A percentile compares a stretch with the other conserved stretches of the same genome.
These are phyloP conservation scores for Aelia acuminata DNA, from an alignment of 2,888 invertebrate genomes.

Conservation along the genomic window DNA sequence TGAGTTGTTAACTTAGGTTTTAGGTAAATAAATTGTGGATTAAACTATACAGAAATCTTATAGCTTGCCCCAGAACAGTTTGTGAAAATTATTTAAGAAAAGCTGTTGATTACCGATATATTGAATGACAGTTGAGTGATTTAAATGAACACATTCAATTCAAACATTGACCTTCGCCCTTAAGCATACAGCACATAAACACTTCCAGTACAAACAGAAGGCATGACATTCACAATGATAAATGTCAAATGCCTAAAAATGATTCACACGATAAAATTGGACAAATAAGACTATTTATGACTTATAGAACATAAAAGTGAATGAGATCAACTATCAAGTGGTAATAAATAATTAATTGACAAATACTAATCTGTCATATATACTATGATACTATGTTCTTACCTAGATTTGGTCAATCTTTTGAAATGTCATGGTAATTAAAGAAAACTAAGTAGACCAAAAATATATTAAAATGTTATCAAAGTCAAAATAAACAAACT, in stretches of 20 bases:
- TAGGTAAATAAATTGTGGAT: background rate
- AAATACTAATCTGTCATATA: background rate
- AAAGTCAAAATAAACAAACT: conserved; percentile 7
- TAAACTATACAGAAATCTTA: background rate
- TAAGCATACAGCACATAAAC: background rate
- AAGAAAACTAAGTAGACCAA: background rate
- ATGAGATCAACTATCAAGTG: background rate
- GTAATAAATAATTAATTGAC: background rate
- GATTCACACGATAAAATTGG: background rate
- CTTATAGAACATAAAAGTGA: background rate
- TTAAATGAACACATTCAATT: background rate
- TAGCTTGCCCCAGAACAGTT: background rate
- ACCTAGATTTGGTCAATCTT: background rate
- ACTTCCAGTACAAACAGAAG: background rate
- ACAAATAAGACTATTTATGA: background rate
- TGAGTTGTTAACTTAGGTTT: background rate
- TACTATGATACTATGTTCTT: background rate
- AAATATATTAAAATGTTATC: background rate
- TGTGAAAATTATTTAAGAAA: background rate
- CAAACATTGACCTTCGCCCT: background rate
- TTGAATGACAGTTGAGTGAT: background rate
- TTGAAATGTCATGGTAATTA: background rate
- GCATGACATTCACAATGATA: background rate
- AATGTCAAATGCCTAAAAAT: background rate
- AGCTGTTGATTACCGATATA: background rate